Percentiles rank a stretch among this genome's conserved stretches.
These are phyloP conservation scores for Clangula hyemalis DNA, from an alignment of 2,797 vertebrate species.

Conservation along the genomic window DNA sequence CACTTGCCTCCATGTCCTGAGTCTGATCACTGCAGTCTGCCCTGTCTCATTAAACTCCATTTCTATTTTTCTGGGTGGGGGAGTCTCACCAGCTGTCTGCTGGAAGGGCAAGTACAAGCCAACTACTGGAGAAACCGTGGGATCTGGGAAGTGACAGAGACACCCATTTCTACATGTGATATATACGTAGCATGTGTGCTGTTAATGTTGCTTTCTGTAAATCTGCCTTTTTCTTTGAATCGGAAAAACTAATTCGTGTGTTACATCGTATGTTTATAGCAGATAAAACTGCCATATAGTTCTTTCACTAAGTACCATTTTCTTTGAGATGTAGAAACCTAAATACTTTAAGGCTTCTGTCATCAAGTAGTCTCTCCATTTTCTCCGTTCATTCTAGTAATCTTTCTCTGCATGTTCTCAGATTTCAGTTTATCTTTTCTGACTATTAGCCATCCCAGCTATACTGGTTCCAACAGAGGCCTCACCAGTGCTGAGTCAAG, in stretches of 20 bases:
- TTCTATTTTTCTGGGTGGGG: background rate
- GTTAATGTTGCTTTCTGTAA: background rate
- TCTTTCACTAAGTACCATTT: background rate
- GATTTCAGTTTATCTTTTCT: background rate
- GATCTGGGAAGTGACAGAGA: background rate
- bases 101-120: background rate
- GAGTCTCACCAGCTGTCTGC: background rate
- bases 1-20: accelerated
- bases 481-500: background rate
- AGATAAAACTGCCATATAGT: background rate
- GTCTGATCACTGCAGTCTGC: background rate
- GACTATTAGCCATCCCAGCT: background rate
- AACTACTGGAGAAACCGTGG: background rate
- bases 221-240: background rate
- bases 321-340: background rate
- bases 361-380: background rate
- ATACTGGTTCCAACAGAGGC: background rate
- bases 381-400: background rate
- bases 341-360: background rate
- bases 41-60: background rate
- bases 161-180: background rate
- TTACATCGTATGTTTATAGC: background rate
- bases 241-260: background rate
- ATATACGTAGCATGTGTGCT: too few species aligned
- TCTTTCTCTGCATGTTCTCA: background rate